These are phyloP conservation scores for Campoplex nolae DNA, from an alignment of 2,888 invertebrate genomes.

Conservation along the genomic window DNA sequence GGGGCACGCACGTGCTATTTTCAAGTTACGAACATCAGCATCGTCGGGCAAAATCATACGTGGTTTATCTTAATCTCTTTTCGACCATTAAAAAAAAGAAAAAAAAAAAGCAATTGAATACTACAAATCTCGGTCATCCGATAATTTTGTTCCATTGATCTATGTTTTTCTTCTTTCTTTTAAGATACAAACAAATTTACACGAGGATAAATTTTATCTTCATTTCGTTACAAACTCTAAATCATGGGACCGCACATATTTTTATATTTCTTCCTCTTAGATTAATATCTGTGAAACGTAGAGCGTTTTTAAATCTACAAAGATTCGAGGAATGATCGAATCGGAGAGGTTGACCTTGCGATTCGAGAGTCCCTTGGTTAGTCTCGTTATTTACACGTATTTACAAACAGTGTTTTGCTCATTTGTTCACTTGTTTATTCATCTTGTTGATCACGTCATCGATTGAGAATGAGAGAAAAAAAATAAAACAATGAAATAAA, in stretches of 20 bases:
- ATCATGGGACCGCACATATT: slow-evolving; percentile 40
- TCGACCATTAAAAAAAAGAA: slow-evolving; percentile 33
- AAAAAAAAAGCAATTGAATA: slow-evolving; percentile 42
- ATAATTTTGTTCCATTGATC: slow-evolving; percentile 49
- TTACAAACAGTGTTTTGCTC: slow-evolving; percentile 76
- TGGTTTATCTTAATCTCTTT: slow-evolving; percentile 45
- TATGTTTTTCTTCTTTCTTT: slow-evolving; percentile 70
- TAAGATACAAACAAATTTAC: slow-evolving; percentile 82
- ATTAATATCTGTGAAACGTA: slow-evolving; percentile 23
- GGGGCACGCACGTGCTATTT: slow-evolving; percentile 56
- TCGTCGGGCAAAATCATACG: slow-evolving; percentile 14
- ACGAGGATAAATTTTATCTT: slow-evolving; percentile 78
- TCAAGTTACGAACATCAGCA: slow-evolving; percentile 46
- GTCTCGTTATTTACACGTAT: slow-evolving; percentile 82
- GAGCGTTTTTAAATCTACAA: slow-evolving; percentile 45
- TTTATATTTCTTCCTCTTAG: slow-evolving; percentile 40
- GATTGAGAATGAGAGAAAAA: slow-evolving; percentile 69
- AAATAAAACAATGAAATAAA: slow-evolving; percentile 75
- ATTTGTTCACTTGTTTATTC: not conserved
- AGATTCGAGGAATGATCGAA: slow-evolving; percentile 28
- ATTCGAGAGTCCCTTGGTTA: slow-evolving; percentile 35
- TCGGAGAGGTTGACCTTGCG: slow-evolving; percentile 19
- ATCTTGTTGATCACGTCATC: slow-evolving; percentile 65
- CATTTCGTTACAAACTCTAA: slow-evolving; percentile 80
- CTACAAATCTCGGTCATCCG: slow-evolving; percentile 42